Base-by-base conservation (phyloP, 2,888 invertebrate genomes). In the Alentia gelatinosa region DNA sequence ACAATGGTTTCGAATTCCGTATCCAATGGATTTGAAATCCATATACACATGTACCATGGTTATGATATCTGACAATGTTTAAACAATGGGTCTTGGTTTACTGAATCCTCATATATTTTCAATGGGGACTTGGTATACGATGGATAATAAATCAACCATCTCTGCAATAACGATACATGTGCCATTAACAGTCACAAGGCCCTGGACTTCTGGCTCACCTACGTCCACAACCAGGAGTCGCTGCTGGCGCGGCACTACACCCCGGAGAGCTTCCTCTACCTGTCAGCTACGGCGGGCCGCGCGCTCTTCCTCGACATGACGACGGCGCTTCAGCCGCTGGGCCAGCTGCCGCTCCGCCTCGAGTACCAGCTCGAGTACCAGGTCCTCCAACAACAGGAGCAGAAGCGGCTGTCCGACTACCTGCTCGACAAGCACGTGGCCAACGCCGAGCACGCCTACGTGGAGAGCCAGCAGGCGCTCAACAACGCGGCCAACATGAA, bases 191-290 rank as follows among this genome's bases (percentile, higher is more conserved):
- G 98, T 96, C 97, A 98, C 90, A 97, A 98, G 93, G 98, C 98
- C n/a, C 97, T 98, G 93, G 98, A 98, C 94, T 98, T 98, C 47
- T 98, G 98, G 98, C 97, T 98, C 93, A 98, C 98, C 91, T 98
- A 98, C 95, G 97, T 98, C 90, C 97, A 98, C 93, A 98, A 98
- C 23, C 97, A 98, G 93, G 98, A 98, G 95, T 97, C 97, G 30
- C 97, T 98, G 30, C 96, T 98, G 89, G 97, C 97, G 74, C 98
- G 98, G 94, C 98, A 98, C 95, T 98, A 98, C 96, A 97, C 97
- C 4, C 97, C 97, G 12, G 97, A 97, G 94, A 98, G 98, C 86
- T 97, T 98, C 92, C 97, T 98, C 93, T 96, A 97, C 50, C 96
- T 97, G 92, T 97, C 97, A 50, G 97, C 97, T 93, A 97, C 97